Evolutionary conservation across 2,797 vertebrate species (phyloP).

Genomic region (Pogoniulus pusillus): DNA sequence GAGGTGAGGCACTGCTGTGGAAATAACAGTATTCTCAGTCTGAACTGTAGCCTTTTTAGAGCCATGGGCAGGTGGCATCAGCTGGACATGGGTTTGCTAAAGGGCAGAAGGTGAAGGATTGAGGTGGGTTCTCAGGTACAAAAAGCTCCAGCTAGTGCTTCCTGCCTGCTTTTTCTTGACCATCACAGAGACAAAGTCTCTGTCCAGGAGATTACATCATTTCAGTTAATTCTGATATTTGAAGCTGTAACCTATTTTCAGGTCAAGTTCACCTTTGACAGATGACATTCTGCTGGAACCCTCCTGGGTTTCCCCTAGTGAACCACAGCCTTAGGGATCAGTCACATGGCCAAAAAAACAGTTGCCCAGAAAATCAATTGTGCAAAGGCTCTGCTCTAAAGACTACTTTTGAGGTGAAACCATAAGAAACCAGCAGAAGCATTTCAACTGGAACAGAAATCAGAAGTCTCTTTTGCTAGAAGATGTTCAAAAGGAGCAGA

Average conservation of each 20-base stretch:
- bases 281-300: neutral
- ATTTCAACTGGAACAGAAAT: slow-evolving; percentile 30
- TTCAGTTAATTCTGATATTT: neutral
- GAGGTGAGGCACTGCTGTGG: neutral
- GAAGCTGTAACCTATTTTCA: neutral
- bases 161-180: neutral
- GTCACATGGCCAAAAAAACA: too few species aligned
- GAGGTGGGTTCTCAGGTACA: neutral
- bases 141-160: neutral
- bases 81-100: neutral
- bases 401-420: slow-evolving; percentile 3
- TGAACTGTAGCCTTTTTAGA: neutral
- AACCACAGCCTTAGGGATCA: neutral
- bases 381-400: neutral
- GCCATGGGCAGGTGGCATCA: neutral
- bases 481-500: slow-evolving; percentile 44
- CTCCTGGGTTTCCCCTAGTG: neutral
- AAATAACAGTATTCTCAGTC: neutral
- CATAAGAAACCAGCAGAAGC: neutral
- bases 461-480: slow-evolving; percentile 1
- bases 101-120: neutral
- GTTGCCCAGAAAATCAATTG: neutral
- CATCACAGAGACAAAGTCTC: neutral
- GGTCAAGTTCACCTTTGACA: neutral
- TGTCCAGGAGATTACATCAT: neutral